Evolutionary conservation across 2,888 invertebrate species (phyloP).

Genomic region (Creontiades dilutus): DNA sequence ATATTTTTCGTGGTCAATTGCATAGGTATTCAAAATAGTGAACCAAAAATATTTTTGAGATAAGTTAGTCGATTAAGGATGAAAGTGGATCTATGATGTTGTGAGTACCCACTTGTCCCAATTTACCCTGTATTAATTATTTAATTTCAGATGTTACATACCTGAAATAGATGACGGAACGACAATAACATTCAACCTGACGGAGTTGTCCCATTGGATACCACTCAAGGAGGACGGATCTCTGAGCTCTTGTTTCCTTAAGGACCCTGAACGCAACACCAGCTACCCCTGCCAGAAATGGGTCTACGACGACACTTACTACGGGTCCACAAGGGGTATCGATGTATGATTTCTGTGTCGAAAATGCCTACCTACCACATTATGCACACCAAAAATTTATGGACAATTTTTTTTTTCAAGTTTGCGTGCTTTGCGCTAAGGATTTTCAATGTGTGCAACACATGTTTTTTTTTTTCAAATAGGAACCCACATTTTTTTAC

Average conservation of each 20-base stretch:
- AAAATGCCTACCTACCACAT: too few species aligned
- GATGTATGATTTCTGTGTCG: conserved; percentile 34
- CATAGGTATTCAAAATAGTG: too few species aligned
- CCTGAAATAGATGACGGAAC: conserved; percentile 81
- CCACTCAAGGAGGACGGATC: conserved; percentile 82
- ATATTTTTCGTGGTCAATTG: too few species aligned
- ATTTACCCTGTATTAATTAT: background rate
- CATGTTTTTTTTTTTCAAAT: too few species aligned
- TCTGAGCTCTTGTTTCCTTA: conserved; percentile 83
- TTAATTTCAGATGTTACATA: conserved; percentile 81
- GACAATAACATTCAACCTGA: conserved; percentile 80
- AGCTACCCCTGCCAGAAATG: conserved; percentile 79
- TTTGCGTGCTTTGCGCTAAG: too few species aligned
- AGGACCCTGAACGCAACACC: conserved; percentile 77
- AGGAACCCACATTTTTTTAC: too few species aligned
- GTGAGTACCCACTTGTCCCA: background rate
- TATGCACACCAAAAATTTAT: too few species aligned
- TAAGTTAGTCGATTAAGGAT: too few species aligned
- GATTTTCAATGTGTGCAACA: too few species aligned
- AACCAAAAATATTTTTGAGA: too few species aligned
- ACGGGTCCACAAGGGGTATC: conserved; percentile 58
- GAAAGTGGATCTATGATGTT: too few species aligned
- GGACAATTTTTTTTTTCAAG: too few species aligned
- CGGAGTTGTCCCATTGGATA: conserved; percentile 80
- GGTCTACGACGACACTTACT: conserved; percentile 84